Conservation (phyloP, 2,113 vertebrate species). For the Egretta garzetta region DNA sequence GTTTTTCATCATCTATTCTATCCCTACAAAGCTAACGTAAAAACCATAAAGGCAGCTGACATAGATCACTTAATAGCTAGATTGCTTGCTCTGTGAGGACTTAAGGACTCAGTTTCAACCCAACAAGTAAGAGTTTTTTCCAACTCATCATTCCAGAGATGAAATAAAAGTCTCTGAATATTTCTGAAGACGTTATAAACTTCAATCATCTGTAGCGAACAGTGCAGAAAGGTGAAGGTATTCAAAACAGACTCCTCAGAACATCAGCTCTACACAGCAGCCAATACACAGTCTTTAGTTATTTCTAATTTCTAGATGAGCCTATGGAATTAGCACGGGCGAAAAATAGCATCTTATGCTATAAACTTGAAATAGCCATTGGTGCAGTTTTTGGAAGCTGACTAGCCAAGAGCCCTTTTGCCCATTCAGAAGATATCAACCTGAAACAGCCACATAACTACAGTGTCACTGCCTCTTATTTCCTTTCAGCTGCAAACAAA, state of each 20-base stretch:
- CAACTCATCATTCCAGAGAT: neutral
- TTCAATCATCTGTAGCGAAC: neutral
- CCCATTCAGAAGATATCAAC: constrained; percentile 29
- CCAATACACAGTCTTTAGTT: neutral
- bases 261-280: neutral
- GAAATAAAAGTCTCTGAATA: neutral
- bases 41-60: neutral
- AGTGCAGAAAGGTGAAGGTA: neutral
- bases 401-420: neutral
- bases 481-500: neutral
- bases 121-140: neutral
- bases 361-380: constrained; percentile 30
- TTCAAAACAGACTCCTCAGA: neutral
- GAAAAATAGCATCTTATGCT: constrained; percentile 52
- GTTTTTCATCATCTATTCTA: neutral
- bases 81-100: neutral
- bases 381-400: constrained; percentile 28
- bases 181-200: neutral
- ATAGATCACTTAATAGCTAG: neutral
- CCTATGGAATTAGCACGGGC: neutral
- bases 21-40: neutral
- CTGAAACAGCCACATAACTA: neutral
- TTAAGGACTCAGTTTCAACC: neutral
- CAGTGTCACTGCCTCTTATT: neutral
- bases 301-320: neutral